Base-by-base conservation (phyloP, 2,888 invertebrate species). In the Therioaphis trifolii region DNA sequence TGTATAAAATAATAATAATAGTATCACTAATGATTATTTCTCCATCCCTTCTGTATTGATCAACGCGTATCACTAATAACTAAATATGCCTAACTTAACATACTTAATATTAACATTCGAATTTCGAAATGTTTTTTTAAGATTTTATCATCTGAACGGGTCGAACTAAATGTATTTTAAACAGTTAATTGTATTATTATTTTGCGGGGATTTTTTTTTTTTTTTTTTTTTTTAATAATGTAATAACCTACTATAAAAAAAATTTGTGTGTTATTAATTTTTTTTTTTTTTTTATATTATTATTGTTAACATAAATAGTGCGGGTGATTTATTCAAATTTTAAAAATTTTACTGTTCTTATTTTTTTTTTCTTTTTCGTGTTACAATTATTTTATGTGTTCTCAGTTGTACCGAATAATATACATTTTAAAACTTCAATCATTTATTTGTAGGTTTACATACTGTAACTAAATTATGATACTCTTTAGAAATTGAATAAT, bases 311-410 rank as follows among this genome's bases (percentile, higher is more conserved):
- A 58, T 74, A 74, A 40, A 75, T 61, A 75, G 49, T n/a, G n/a
- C 58, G 58, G 75, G 75, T 75, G 75, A 75, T 75, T 61, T 75
- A 75, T 75, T 61, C 27, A 58, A 75, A 43, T 61, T 61, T 27
- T 43, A 75, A 58, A 55, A 71, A 72, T 52, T 21, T 29, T 18
- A 58, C 4, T 14, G 11, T 24, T 35, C 12, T 12, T 72, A 49
- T 75, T 43, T 75, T 72, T 49, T 24, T 75, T 52, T 61, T 18
- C 52, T 52, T 43, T 18, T 35, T 72, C n/a, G n/a, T 46, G 4
- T 61, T 3, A 35, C 35, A 35, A 35, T 35, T 71, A 49, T n/a
- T 29, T 27, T 49, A 21, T 18, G 3, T 21, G 27, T 43, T n/a
- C n/a, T n/a, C n/a, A n/a, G 15, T 27, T 27, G 18, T 11, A 49